Percentiles rank a stretch among this genome's conserved stretches.
phyloP scores from a whole-genome alignment of 2,113 vertebrate genomes.

The Pontoporia blainvillei region DNA sequence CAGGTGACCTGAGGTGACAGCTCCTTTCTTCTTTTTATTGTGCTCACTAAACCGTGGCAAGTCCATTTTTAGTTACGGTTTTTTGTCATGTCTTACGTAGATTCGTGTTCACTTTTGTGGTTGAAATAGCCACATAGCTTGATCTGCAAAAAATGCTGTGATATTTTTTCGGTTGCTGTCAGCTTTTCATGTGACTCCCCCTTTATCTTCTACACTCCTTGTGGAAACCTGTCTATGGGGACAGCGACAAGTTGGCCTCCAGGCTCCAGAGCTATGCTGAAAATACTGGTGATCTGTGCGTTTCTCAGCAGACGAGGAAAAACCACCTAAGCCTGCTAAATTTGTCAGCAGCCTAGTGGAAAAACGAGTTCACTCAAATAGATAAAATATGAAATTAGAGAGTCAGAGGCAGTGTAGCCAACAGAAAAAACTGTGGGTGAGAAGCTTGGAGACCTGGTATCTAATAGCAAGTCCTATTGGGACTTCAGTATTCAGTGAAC shows the following conservation, averaged over 20 bases:
- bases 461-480: neutral
- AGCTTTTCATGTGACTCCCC: neutral
- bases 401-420: neutral
- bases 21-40: neutral
- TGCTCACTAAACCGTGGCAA: accelerated
- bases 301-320: neutral
- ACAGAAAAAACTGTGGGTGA: neutral
- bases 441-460: neutral
- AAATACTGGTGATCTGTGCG: neutral
- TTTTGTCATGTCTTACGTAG: accelerated
- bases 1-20: too few species aligned
- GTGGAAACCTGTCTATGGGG: accelerated
- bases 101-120: neutral
- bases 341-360: neutral
- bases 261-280: neutral
- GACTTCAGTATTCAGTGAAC: neutral
- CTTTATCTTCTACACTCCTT: neutral
- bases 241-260: neutral
- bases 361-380: neutral
- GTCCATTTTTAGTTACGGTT: neutral
- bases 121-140: neutral
- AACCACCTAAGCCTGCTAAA: neutral
- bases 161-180: neutral
- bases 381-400: neutral
- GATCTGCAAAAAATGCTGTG: neutral